A percentile compares a stretch with the other conserved stretches of the same genome.
Evolutionary conservation across 2,113 vertebrate genomes (phyloP).

Genomic region (Aviceda subcristata): DNA sequence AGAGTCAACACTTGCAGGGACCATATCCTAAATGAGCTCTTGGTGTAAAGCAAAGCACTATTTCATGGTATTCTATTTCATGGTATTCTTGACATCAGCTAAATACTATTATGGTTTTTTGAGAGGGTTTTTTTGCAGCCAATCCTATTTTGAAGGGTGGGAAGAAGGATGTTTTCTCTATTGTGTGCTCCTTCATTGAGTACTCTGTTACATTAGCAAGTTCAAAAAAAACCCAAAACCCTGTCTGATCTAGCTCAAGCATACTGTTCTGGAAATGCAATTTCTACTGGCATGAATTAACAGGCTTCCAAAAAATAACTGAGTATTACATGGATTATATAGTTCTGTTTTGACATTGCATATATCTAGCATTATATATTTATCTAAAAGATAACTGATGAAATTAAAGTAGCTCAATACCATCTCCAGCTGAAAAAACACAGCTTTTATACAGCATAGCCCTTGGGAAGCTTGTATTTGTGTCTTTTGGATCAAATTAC

Average conservation of each 20-base stretch:
- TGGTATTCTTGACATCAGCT: not conserved
- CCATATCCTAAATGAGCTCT: not conserved
- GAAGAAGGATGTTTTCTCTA: not conserved
- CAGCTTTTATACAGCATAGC: not conserved
- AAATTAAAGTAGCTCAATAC: not conserved
- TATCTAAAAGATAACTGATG: not conserved
- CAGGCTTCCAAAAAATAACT: not conserved
- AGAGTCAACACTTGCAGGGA: not conserved
- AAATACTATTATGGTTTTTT: not conserved
- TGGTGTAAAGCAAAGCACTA: not conserved
- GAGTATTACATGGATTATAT: not conserved
- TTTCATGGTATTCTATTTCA: not conserved
- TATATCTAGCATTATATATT: not conserved
- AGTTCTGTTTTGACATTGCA: not conserved
- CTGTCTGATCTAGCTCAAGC: not conserved
- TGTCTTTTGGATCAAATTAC: not conserved
- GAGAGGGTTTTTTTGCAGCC: not conserved
- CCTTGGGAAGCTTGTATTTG: not conserved
- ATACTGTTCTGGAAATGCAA: not conserved
- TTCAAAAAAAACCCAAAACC: not conserved
- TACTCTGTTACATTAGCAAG: not conserved
- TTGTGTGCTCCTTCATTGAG: not conserved
- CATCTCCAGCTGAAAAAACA: conserved; percentile 4
- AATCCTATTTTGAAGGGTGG: not conserved
- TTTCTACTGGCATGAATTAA: not conserved